These are phyloP conservation scores for Belgica antarctica DNA, from an alignment of 2,888 invertebrate species.

Conservation along the genomic window DNA sequence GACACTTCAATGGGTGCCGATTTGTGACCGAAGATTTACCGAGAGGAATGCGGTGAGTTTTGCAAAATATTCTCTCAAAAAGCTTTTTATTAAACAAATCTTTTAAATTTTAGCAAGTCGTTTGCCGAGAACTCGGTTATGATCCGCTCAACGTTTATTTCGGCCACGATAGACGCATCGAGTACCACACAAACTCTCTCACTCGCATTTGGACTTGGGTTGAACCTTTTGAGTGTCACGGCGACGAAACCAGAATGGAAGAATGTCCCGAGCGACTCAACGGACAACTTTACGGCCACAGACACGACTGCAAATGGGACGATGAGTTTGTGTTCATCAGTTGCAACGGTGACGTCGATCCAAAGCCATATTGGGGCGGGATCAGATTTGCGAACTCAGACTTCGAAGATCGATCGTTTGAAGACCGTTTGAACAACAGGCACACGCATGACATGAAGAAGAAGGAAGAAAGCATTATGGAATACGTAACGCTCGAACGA, in stretches of 20 bases:
- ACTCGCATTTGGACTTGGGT: constrained; percentile 92
- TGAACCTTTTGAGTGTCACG: constrained; percentile 82
- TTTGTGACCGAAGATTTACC: constrained; percentile 93
- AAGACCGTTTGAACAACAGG: constrained; percentile 76
- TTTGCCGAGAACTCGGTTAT: constrained; percentile 88
- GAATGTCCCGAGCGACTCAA: constrained; percentile 86
- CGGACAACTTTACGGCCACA: constrained; percentile 82
- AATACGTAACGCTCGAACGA: constrained; percentile 79
- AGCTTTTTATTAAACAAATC: not conserved
- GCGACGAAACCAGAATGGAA: constrained; percentile 72
- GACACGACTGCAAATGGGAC: constrained; percentile 85
- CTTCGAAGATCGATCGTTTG: constrained; percentile 82
- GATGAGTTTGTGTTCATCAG: constrained; percentile 89
- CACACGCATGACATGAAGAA: constrained; percentile 71
- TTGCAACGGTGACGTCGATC: constrained; percentile 67
- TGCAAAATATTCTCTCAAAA: not conserved
- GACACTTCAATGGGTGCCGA: constrained; percentile 92
- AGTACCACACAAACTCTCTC: constrained; percentile 84
- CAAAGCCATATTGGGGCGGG: constrained; percentile 90
- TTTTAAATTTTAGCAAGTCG: constrained; percentile 65
- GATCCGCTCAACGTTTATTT: constrained; percentile 87
- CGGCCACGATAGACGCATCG: constrained; percentile 78
- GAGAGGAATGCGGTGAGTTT: constrained; percentile 75
- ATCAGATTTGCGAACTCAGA: constrained; percentile 86
- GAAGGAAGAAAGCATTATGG: constrained; percentile 72